These are phyloP conservation scores for Neolamprologus brichardi DNA, from an alignment of 2,113 vertebrate genomes.

Conservation along the genomic window DNA sequence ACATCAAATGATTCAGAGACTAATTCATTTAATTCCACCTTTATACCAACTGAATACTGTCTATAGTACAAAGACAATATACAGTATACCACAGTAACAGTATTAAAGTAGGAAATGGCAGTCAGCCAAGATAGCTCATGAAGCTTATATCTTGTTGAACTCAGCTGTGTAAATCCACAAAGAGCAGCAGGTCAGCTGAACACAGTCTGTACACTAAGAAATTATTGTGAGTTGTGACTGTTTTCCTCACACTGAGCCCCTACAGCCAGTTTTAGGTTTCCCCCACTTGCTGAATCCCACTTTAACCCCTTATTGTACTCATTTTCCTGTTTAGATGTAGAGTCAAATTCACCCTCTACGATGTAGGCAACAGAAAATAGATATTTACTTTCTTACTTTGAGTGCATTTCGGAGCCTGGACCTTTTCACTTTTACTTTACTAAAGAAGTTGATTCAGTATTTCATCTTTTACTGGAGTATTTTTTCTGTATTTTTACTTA, in stretches of 20 bases:
- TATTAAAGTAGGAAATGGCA: background rate
- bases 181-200: background rate
- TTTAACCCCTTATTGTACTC: background rate
- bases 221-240: fast-evolving
- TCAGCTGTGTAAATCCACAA: background rate
- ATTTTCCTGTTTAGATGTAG: background rate
- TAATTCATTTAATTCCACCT: background rate
- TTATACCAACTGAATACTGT: background rate
- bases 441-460: background rate
- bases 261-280: background rate
- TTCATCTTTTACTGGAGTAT: background rate
- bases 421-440: background rate
- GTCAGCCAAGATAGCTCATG: background rate
- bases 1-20: background rate
- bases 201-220: background rate
- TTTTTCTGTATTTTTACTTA: background rate
- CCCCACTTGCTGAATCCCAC: background rate
- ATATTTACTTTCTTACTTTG: background rate
- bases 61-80: background rate
- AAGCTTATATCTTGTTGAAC: background rate
- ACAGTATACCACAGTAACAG: fast-evolving
- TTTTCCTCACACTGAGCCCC: background rate
- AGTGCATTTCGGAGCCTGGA: background rate
- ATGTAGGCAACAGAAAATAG: background rate
- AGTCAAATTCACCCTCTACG: background rate